A percentile compares a stretch with the other conserved stretches of the same genome.
Conservation (phyloP, 2,113 vertebrate genomes). For the Aspiorhynchus laticeps region DNA sequence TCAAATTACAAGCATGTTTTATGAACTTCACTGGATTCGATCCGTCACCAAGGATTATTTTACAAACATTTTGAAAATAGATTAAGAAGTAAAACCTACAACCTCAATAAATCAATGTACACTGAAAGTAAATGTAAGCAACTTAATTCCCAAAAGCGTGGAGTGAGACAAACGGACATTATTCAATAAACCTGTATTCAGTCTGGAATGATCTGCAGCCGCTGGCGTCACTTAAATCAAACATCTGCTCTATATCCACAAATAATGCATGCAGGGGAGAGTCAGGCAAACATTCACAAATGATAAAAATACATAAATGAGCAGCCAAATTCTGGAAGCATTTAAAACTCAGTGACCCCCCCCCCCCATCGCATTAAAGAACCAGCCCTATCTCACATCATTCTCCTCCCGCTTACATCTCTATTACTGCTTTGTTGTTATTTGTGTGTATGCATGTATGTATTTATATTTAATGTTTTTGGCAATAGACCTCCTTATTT, state of each 20-base stretch:
- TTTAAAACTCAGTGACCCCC: neutral
- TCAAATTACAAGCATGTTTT: neutral
- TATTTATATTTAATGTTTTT: neutral
- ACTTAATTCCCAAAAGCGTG: neutral
- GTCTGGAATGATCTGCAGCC: neutral
- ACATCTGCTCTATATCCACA: neutral
- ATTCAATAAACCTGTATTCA: neutral
- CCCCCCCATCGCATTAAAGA: neutral
- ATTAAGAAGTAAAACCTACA: neutral
- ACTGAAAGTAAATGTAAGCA: neutral
- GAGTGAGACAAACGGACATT: neutral
- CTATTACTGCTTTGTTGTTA: neutral
- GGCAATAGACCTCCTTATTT: neutral
- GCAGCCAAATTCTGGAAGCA: neutral
- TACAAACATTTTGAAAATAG: neutral
- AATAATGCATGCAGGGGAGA: neutral
- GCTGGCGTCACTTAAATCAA: neutral
- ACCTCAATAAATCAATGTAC: neutral
- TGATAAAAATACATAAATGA: neutral
- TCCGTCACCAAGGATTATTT: neutral
- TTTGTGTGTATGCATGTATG: neutral
- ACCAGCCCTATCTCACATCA: neutral
- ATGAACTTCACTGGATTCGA: neutral
- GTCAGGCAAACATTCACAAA: neutral
- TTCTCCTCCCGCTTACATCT: neutral